Percentiles rank a stretch among this genome's conserved stretches.
These are phyloP conservation scores for Arrhamphus sclerolepis DNA, from an alignment of 2,797 vertebrate species.

Conservation along the genomic window DNA sequence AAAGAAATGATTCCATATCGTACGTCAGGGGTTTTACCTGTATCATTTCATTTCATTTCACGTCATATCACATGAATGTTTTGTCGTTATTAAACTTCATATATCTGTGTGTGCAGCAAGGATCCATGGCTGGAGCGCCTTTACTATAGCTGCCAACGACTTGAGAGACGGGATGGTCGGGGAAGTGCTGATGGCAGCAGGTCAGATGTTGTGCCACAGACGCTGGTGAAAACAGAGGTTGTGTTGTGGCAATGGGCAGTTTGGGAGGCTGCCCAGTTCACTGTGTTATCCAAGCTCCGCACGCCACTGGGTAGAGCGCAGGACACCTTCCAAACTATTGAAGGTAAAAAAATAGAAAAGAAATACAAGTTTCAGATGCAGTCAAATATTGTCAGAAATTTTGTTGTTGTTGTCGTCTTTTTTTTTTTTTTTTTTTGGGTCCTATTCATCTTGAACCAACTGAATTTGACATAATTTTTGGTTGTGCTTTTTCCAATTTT, in stretches of 20 bases:
- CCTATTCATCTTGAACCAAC: too few species aligned
- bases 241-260: slow-evolving; percentile 98
- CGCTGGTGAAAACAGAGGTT: slow-evolving; percentile 91
- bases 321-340: slow-evolving; percentile 98
- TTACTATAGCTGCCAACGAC: slow-evolving; percentile 95
- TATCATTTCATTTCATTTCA: too few species aligned
- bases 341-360: slow-evolving; percentile 88
- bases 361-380: background rate
- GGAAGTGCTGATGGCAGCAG: slow-evolving; percentile 28
- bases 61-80: too few species aligned
- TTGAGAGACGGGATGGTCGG: slow-evolving; percentile 87
- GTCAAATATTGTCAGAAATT: background rate
- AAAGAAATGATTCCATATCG: too few species aligned
- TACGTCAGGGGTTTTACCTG: too few species aligned
- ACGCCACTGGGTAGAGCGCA: slow-evolving; percentile 96
- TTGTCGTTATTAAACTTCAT: too few species aligned
- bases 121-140: slow-evolving; percentile 97
- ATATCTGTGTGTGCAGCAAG: slow-evolving; percentile 79
- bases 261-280: slow-evolving; percentile 99
- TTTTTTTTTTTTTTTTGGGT: too few species aligned
- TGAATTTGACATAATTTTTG: too few species aligned
- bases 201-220: slow-evolving; percentile 83
- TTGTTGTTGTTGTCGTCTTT: too few species aligned
- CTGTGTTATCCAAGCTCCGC: slow-evolving; percentile 94
- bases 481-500: too few species aligned